Conservation (phyloP, 2,113 vertebrate species). For the Zosterops borbonicus region DNA sequence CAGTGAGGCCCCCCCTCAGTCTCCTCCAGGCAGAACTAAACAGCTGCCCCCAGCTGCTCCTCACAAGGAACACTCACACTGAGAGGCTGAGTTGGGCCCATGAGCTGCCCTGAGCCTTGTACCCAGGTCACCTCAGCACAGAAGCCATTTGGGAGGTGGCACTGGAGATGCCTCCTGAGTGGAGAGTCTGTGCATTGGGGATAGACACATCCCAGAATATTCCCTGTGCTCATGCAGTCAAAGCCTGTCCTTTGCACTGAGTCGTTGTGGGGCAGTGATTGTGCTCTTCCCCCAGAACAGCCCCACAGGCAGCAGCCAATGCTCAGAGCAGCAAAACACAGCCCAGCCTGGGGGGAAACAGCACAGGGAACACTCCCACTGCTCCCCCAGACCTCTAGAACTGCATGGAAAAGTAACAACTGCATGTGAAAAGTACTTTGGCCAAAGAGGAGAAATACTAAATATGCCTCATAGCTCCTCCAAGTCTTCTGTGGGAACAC, state of each 20-base stretch:
- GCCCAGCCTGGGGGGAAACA: background rate
- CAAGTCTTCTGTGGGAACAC: background rate
- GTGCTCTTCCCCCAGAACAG: background rate
- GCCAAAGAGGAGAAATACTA: background rate
- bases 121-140: background rate
- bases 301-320: background rate
- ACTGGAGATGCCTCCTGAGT: background rate
- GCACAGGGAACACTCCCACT: background rate
- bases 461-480: background rate
- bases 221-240: background rate
- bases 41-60: background rate
- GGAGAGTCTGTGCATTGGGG: rapidly evolving
- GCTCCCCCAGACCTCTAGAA: background rate
- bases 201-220: background rate
- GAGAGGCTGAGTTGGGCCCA: background rate
- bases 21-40: background rate
- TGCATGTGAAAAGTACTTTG: background rate
- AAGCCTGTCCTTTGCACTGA: background rate
- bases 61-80: rapidly evolving
- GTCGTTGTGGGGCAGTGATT: rapidly evolving
- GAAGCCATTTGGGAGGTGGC: background rate
- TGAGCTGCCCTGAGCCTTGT: background rate
- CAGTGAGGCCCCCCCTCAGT: background rate
- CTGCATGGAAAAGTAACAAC: background rate
- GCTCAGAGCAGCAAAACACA: background rate